Conservation (phyloP, 2,113 vertebrate species). For the Orthonyx spaldingii region DNA sequence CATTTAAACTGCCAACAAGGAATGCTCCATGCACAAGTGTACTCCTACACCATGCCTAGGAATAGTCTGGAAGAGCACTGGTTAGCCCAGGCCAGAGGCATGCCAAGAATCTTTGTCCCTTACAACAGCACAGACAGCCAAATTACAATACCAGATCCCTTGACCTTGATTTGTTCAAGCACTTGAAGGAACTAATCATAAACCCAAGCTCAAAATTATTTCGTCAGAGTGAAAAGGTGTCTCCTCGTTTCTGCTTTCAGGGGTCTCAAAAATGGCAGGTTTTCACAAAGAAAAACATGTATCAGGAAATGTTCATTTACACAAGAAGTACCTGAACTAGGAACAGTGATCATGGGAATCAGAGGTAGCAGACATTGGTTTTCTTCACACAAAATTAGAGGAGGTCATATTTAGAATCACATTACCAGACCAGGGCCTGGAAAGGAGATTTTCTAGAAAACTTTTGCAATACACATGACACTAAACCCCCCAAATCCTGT, state of each 20-base stretch:
- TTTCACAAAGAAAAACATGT: neutral
- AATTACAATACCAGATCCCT: neutral
- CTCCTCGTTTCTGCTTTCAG: neutral
- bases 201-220: neutral
- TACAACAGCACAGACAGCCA: neutral
- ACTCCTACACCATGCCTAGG: neutral
- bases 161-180: neutral
- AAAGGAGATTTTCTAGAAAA: neutral
- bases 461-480: neutral
- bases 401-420: neutral
- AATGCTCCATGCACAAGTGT: neutral
- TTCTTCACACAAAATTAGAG: neutral
- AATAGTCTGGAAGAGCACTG: neutral
- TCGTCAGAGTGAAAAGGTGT: neutral
- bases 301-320: neutral
- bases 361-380: neutral
- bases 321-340: neutral
- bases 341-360: neutral
- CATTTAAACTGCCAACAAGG: neutral
- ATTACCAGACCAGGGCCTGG: neutral
- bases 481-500: neutral
- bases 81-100: neutral
- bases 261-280: neutral
- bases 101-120: neutral
- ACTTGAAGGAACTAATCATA: neutral